Conservation (phyloP, 1,140 invertebrate genomes). For the Arctopsyche grandis region DNA sequence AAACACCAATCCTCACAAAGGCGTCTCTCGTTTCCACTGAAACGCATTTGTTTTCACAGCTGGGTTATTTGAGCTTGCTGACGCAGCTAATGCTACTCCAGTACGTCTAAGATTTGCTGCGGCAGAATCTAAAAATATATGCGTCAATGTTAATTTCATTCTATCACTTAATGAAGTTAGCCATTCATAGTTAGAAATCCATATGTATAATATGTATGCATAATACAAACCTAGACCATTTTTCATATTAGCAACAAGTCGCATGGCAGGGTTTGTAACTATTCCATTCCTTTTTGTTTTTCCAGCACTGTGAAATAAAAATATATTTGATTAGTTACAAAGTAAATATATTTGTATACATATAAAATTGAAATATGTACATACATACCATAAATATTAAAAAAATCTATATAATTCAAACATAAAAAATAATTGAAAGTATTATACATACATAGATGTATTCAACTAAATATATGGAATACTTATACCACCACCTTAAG, state of each 20-base stretch:
- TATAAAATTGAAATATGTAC: neutral
- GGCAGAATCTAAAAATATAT: conserved; percentile 59
- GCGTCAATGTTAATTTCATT: neutral
- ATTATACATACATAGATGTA: no score
- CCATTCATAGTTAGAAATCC: neutral
- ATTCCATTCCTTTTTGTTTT: conserved; percentile 88
- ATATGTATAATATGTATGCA: conserved; percentile 5
- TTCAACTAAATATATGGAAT: no score
- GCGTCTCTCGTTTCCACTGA: conserved; percentile 65
- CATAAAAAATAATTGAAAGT: no score
- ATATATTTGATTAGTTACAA: neutral
- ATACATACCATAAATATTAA: neutral
- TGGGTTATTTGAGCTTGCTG: conserved; percentile 64
- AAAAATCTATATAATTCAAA: no score
- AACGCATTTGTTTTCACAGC: conserved; percentile 65
- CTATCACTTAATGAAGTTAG: neutral
- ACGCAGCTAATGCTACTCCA: conserved; percentile 63
- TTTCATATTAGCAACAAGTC: conserved; percentile 71
- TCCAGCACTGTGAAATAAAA: conserved; percentile 61
- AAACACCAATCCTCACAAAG: conserved; percentile 56
- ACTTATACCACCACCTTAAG: no score
- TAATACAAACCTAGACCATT: conserved; percentile 62
- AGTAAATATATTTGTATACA: neutral
- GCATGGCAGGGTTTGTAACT: conserved; percentile 90
- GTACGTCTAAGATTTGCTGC: conserved; percentile 64